phyloP scores from a whole-genome alignment of 53 echinoderm and acorn worm genomes.

The Holothuria scabra region DNA sequence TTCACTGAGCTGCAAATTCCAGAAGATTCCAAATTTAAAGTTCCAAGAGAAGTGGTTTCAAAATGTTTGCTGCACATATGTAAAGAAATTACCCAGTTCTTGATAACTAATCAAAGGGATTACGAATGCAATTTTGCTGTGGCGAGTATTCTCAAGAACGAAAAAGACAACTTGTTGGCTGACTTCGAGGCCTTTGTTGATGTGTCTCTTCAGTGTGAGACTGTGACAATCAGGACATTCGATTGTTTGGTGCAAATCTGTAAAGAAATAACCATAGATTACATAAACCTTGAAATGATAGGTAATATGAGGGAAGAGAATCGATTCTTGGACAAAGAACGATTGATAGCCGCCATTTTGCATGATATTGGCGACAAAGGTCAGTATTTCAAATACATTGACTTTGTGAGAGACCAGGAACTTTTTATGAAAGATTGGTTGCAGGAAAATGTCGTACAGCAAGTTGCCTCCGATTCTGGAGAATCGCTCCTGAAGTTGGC shows the following conservation, averaged over 20 bases:
- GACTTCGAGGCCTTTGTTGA: conserved; percentile 20
- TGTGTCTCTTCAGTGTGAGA: conserved; percentile 21
- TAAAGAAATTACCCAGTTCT: not conserved
- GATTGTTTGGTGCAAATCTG: conserved; percentile 18
- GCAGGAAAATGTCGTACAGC: not conserved
- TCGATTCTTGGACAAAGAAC: conserved; percentile 18
- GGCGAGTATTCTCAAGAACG: not conserved
- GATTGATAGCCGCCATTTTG: conserved; percentile 11
- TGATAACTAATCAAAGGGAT: not conserved
- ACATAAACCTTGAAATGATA: not conserved
- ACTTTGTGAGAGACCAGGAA: conserved; percentile 8
- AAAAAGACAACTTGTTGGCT: not conserved
- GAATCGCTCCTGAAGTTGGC: not conserved
- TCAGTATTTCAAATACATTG: not conserved
- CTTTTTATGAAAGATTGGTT: conserved; percentile 8
- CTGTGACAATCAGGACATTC: not conserved
- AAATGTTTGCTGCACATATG: conserved; percentile 1
- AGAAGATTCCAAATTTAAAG: not conserved
- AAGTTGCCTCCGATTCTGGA: not conserved
- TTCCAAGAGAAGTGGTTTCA: not conserved
- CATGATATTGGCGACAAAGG: not conserved
- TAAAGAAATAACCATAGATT: conserved; percentile 16
- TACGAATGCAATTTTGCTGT: not conserved
- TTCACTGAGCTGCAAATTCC: not conserved
- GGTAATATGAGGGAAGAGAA: not conserved